These are phyloP conservation scores for Garrulus glandarius DNA, from an alignment of 2,797 vertebrate genomes.

Conservation along the genomic window DNA sequence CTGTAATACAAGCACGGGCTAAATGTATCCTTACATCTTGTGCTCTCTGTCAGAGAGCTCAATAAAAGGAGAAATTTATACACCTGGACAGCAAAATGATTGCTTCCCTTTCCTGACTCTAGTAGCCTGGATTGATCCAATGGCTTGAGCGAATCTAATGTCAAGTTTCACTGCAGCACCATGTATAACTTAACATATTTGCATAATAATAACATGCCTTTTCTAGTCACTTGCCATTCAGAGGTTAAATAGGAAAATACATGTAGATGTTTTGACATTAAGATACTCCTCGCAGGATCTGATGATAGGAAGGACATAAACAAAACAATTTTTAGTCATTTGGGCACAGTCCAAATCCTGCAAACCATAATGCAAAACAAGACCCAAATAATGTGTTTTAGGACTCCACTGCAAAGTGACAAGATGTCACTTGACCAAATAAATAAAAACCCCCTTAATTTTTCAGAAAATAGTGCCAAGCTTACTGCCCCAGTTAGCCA, in stretches of 20 bases:
- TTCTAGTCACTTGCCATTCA: background rate
- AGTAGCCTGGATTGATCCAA: background rate
- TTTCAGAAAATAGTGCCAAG: background rate
- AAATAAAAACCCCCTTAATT: fast-evolving
- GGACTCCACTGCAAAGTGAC: background rate
- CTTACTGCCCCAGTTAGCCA: background rate
- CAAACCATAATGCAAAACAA: background rate
- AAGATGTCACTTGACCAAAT: background rate
- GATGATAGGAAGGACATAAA: background rate
- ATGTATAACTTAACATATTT: background rate
- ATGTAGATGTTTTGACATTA: background rate
- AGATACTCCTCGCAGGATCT: background rate
- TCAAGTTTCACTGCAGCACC: background rate
- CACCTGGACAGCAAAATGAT: background rate
- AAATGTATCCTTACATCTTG: background rate
- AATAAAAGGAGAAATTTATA: slow-evolving; percentile 56
- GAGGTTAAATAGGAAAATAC: background rate
- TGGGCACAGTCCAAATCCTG: background rate
- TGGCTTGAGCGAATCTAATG: background rate
- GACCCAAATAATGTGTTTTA: background rate
- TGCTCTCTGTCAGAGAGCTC: slow-evolving; percentile 11
- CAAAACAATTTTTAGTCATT: background rate
- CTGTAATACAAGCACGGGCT: background rate
- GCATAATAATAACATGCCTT: background rate
- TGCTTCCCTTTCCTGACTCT: slow-evolving; percentile 39